Evolutionary conservation across 92 coral and sea anemone species (phyloP).

Genomic region (Bergia puertoricense): DNA sequence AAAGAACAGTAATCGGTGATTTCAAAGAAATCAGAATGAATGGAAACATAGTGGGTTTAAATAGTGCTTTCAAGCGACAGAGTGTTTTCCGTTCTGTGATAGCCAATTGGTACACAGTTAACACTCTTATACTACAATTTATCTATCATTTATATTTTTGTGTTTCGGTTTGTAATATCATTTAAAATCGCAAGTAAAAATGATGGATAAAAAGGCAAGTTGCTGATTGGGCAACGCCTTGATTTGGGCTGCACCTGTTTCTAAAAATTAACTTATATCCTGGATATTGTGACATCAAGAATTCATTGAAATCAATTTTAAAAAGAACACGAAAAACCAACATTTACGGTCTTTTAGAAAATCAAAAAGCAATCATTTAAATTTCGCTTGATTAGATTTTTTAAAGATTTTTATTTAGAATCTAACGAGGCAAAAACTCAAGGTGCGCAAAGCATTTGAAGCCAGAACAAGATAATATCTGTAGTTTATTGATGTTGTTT

Average conservation of each 20-base stretch:
- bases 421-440: neutral
- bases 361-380: neutral
- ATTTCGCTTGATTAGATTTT: neutral
- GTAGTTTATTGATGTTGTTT: neutral
- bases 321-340: neutral
- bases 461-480: conserved; percentile 22
- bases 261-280: neutral
- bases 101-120: conserved; percentile 23
- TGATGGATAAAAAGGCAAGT: conserved; percentile 24
- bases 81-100: neutral
- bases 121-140: neutral
- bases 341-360: neutral
- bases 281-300: conserved; percentile 11
- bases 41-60: neutral
- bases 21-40: conserved; percentile 23
- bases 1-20: conserved; percentile 36
- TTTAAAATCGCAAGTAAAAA: conserved; percentile 26
- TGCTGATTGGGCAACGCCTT: conserved; percentile 22
- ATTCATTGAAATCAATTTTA: neutral
- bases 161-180: conserved; percentile 28
- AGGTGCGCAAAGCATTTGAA: conserved; percentile 14
- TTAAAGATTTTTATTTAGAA: neutral
- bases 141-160: neutral
- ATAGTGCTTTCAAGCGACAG: neutral
- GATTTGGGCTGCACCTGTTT: conserved; percentile 30